Conservation (phyloP, 2,113 vertebrate species). For the Camelus bactrianus region DNA sequence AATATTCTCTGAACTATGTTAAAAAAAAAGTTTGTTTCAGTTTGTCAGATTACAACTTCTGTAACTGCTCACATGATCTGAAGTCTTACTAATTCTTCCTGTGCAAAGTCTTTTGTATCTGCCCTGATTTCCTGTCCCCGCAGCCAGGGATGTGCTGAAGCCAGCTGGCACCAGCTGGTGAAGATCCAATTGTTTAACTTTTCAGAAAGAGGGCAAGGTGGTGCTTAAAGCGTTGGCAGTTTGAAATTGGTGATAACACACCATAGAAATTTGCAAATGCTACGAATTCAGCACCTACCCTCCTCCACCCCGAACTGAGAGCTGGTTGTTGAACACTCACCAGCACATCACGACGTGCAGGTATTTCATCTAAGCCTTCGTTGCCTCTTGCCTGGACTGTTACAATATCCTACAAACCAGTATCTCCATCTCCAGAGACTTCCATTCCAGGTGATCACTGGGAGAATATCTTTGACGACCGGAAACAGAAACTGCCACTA, state of each 20-base stretch:
- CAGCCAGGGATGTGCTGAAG: background rate
- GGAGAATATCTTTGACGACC: background rate
- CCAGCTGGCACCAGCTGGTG: background rate
- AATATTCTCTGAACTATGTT: too few species aligned
- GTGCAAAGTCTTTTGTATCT: background rate
- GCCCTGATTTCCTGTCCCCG: background rate
- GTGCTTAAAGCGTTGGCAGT: background rate
- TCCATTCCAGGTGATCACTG: background rate
- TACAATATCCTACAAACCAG: background rate
- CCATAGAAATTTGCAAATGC: background rate
- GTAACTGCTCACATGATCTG: background rate
- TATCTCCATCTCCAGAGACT: background rate
- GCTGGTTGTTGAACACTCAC: background rate
- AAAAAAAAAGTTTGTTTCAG: background rate
- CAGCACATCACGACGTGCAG: background rate
- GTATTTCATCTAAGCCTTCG: background rate
- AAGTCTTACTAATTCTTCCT: background rate
- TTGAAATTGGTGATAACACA: conserved; percentile 4
- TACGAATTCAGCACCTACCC: background rate
- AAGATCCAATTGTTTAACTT: background rate
- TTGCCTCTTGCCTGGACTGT: background rate
- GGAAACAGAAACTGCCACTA: background rate
- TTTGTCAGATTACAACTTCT: conserved; percentile 30
- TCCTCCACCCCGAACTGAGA: background rate
- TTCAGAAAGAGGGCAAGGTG: conserved; percentile 9